Conservation (phyloP, 2,888 invertebrate genomes). For the Acleris literana region DNA sequence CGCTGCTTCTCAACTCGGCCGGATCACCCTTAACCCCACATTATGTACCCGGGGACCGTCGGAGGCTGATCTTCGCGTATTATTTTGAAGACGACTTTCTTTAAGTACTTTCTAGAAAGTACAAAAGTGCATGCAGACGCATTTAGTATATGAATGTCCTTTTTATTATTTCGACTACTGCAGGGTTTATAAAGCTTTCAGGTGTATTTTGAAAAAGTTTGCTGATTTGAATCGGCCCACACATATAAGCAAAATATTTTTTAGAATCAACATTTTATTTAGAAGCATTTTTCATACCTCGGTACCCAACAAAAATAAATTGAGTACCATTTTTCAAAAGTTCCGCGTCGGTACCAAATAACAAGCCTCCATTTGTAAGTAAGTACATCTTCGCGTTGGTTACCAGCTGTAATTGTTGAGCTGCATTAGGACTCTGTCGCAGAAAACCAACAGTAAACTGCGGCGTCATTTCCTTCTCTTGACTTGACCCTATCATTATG, state of each 20-base stretch:
- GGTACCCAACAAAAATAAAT: no score
- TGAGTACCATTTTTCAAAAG: no score
- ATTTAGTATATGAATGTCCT: constrained; percentile 31
- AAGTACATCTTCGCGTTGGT: neutral
- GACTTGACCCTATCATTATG: no score
- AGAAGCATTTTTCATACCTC: no score
- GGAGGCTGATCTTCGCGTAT: constrained; percentile 36
- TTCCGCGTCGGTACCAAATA: no score
- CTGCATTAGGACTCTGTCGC: no score
- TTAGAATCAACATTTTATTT: no score
- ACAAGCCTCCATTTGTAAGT: neutral
- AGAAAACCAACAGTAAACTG: neutral
- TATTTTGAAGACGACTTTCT: constrained; percentile 38
- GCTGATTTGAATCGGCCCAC: constrained; percentile 22
- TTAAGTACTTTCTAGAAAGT: constrained; percentile 37
- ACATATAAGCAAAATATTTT: neutral
- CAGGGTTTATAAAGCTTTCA: constrained; percentile 28
- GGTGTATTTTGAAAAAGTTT: constrained; percentile 27
- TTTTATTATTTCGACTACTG: constrained; percentile 22
- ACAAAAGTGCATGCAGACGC: constrained; percentile 33
- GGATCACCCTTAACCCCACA: constrained; percentile 46
- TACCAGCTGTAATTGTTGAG: neutral
- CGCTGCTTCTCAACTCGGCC: constrained; percentile 42
- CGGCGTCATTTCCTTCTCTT: neutral
- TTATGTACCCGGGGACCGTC: constrained; percentile 33